Conservation (phyloP, 2,888 invertebrate species). For the Fragum fragum region DNA sequence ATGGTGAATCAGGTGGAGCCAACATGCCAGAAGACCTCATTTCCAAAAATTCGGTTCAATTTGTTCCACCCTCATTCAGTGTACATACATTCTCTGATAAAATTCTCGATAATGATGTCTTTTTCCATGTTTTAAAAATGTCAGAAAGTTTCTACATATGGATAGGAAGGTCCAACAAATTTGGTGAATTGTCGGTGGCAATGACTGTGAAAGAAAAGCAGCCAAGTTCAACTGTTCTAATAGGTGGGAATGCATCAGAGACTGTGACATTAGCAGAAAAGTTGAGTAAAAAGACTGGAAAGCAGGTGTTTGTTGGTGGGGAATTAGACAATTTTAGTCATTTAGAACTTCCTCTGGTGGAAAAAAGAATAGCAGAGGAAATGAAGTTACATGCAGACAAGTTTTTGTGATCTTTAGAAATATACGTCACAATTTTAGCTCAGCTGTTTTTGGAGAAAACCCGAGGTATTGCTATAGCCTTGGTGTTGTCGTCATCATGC, state of each 20-base stretch:
- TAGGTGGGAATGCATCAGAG: slow-evolving; percentile 68
- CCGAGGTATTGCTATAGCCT: too few relatives aligned
- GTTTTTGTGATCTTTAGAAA: slow-evolving; percentile 53
- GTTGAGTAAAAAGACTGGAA: slow-evolving; percentile 77
- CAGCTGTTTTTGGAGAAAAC: too few relatives aligned
- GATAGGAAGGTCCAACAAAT: slow-evolving; percentile 72
- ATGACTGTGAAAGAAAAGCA: slow-evolving; percentile 72
- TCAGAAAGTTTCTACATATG: slow-evolving; percentile 78
- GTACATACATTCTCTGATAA: slow-evolving; percentile 74
- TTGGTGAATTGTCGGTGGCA: slow-evolving; percentile 79
- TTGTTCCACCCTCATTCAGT: slow-evolving; percentile 40
- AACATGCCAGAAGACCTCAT: slow-evolving; percentile 22
- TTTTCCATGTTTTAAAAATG: slow-evolving; percentile 78
- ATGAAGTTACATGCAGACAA: slow-evolving; percentile 71
- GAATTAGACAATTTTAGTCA: slow-evolving; percentile 73
- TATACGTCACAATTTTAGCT: too few relatives aligned
- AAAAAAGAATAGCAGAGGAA: slow-evolving; percentile 78
- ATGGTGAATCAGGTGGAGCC: background rate
- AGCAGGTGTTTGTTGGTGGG: slow-evolving; percentile 82
- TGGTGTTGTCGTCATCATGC: too few relatives aligned
- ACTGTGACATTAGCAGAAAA: slow-evolving; percentile 75
- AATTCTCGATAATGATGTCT: slow-evolving; percentile 69
- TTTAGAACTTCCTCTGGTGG: slow-evolving; percentile 74
- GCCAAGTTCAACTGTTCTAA: slow-evolving; percentile 69
- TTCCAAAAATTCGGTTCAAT: slow-evolving; percentile 14